phyloP scores from a whole-genome alignment of 2,113 vertebrate genomes.

The Phyllopteryx taeniolatus region DNA sequence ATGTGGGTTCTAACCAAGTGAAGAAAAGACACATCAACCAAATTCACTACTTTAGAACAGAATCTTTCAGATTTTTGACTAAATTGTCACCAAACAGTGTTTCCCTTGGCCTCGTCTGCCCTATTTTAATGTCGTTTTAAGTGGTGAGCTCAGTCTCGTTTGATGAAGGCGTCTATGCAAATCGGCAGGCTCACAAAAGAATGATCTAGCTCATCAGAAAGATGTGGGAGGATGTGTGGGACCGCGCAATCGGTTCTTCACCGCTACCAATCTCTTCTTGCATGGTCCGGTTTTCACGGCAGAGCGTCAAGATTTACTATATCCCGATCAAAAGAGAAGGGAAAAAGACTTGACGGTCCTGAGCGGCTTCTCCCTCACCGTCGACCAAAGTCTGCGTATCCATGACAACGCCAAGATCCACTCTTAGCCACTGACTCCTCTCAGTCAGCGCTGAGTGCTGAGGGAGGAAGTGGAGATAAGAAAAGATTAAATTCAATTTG shows the following conservation, averaged over 20 bases:
- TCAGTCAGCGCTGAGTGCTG: conserved; percentile 57
- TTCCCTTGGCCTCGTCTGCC: neutral
- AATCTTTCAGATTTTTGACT: neutral
- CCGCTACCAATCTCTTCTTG: conserved; percentile 34
- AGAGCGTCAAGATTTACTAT: conserved; percentile 43
- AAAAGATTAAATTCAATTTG: conserved; percentile 65
- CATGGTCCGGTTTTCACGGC: conserved; percentile 37
- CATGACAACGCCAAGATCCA: conserved; percentile 69
- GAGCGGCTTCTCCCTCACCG: conserved; percentile 29
- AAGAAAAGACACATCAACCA: conserved; percentile 3
- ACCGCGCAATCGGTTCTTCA: conserved; percentile 36
- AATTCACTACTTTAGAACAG: neutral
- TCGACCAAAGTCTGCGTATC: conserved; percentile 65
- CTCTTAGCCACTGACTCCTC: conserved; percentile 61
- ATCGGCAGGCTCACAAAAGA: conserved; percentile 44
- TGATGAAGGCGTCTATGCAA: conserved; percentile 52
- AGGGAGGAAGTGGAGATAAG: conserved; percentile 61
- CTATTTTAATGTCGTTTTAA: conserved; percentile 1
- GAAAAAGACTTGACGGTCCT: conserved; percentile 52
- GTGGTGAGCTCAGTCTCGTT: conserved; percentile 27
- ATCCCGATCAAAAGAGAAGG: conserved; percentile 37
- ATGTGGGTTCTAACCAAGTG: conserved; percentile 17
- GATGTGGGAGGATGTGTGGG: conserved; percentile 49
- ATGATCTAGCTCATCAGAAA: conserved; percentile 44
- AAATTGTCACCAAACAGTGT: neutral